Evolutionary conservation across 2,797 vertebrate genomes (phyloP).

Genomic region (Capromys pilorides): DNA sequence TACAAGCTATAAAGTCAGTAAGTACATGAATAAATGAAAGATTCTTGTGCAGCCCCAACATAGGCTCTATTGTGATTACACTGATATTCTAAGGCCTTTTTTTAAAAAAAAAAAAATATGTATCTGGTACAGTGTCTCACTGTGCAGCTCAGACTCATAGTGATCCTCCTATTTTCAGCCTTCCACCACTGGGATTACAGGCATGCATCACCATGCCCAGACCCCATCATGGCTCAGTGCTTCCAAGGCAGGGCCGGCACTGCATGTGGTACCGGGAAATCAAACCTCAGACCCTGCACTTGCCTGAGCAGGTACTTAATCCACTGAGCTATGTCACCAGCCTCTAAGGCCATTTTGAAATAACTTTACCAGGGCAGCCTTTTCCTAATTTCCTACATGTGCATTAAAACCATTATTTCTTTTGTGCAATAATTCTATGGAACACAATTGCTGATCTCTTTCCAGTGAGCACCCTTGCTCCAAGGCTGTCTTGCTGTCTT

Average conservation of each 20-base stretch:
- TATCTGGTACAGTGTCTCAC: too few species aligned
- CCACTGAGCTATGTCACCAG: too few species aligned
- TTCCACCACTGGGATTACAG: too few species aligned
- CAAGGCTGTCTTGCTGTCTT: not conserved
- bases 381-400: not conserved
- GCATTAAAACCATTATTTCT: not conserved
- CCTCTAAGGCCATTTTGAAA: not conserved
- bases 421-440: not conserved
- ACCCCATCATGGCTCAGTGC: too few species aligned
- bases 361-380: not conserved
- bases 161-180: too few species aligned
- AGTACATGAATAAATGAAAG: not conserved
- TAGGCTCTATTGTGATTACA: not conserved
- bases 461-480: not conserved
- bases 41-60: not conserved
- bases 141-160: too few species aligned
- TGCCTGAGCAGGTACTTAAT: too few species aligned
- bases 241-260: too few species aligned
- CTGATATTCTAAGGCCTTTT: not conserved
- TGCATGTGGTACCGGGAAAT: too few species aligned
- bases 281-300: too few species aligned
- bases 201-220: too few species aligned
- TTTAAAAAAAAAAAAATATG: not conserved
- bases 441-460: not conserved
- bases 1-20: not conserved